phyloP scores from a whole-genome alignment of 2,113 vertebrate species.

The Vicugna pacos region DNA sequence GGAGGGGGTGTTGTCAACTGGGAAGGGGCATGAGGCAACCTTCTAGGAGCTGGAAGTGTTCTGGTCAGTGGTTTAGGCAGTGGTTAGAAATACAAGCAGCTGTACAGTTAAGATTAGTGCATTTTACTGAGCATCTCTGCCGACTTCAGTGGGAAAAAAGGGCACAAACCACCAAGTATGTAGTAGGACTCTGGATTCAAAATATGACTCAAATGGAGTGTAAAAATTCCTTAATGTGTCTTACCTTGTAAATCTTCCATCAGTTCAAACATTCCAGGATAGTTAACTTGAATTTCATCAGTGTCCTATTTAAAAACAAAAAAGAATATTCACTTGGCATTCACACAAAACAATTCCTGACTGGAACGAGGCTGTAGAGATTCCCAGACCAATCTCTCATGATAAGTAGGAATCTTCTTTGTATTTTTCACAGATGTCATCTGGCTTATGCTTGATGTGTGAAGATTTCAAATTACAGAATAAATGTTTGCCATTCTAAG shows the following conservation, averaged over 20 bases:
- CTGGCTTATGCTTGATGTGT: background rate
- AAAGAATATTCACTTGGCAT: constrained; percentile 41
- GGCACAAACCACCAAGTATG: background rate
- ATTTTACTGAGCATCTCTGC: background rate
- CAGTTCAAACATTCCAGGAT: constrained; percentile 95
- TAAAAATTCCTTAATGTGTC: constrained; percentile 50
- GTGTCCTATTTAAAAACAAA: constrained; percentile 90
- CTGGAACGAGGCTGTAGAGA: background rate
- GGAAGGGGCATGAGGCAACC: background rate
- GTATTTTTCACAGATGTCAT: constrained; percentile 19
- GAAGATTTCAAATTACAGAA: constrained; percentile 17
- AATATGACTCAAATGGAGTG: background rate
- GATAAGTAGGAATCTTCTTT: background rate
- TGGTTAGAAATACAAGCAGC: background rate
- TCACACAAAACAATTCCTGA: background rate
- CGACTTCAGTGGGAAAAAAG: background rate
- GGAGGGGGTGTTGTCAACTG: background rate
- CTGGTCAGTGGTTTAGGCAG: background rate
- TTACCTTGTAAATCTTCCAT: constrained; percentile 97
- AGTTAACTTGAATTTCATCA: constrained; percentile 96
- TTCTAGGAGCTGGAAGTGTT: background rate
- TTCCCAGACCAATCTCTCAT: background rate
- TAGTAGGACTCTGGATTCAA: constrained; percentile 18
- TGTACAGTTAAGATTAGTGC: background rate
- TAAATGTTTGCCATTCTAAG: background rate